Evolutionary conservation across 1,140 invertebrate species (phyloP).

Genomic region (Leptinotarsa undecemlineata): DNA sequence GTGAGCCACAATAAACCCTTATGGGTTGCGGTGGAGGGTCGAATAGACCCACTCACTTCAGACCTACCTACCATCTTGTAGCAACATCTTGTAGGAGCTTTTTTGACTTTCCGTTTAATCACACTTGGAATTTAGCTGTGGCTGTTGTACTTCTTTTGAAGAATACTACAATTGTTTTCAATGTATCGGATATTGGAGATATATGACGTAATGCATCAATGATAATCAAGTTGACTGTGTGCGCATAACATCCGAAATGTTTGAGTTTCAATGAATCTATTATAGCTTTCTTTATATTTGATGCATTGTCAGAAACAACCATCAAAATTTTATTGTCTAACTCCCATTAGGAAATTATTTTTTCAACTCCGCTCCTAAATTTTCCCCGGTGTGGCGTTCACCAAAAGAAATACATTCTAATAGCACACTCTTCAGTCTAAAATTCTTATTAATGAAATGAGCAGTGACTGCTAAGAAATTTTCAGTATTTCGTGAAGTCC

Average conservation of each 20-base stretch:
- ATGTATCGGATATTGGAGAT: slow-evolving; percentile 23
- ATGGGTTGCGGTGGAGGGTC: no score
- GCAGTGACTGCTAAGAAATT: slow-evolving; percentile 32
- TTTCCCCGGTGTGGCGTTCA: slow-evolving; percentile 28
- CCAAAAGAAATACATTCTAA: slow-evolving; percentile 28
- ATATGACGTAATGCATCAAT: slow-evolving; percentile 14
- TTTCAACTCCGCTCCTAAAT: slow-evolving; percentile 32
- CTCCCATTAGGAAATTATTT: slow-evolving; percentile 36
- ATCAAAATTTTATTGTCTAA: slow-evolving; percentile 41
- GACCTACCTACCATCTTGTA: slow-evolving; percentile 34
- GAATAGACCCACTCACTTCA: no score
- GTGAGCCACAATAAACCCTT: no score
- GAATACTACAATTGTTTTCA: slow-evolving; percentile 29
- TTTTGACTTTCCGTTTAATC: not conserved
- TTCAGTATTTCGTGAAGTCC: slow-evolving; percentile 31
- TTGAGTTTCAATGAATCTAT: slow-evolving; percentile 22
- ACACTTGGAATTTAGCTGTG: slow-evolving; percentile 27
- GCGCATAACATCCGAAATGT: slow-evolving; percentile 32
- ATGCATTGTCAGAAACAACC: slow-evolving; percentile 29
- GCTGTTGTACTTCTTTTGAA: slow-evolving; percentile 28
- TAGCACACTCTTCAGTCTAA: slow-evolving; percentile 25
- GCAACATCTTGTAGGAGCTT: not conserved
- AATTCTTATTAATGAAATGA: slow-evolving; percentile 33
- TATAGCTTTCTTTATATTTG: slow-evolving; percentile 41
- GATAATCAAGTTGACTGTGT: slow-evolving; percentile 28